Conservation (phyloP, 2,113 vertebrate genomes). For the Aix galericulata region DNA sequence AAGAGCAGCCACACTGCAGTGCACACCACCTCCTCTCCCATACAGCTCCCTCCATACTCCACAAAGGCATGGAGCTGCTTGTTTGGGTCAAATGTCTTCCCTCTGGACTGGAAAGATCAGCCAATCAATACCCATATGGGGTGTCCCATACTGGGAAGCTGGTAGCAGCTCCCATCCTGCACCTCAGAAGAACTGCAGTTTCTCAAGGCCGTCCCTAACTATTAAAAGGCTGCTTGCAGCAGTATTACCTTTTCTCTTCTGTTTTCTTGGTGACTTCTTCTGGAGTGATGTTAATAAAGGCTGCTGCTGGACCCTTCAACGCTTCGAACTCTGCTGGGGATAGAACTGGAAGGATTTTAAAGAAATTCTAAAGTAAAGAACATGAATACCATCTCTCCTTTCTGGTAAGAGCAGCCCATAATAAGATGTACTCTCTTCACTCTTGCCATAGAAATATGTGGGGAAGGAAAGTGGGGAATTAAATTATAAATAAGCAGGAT, state of each 20-base stretch:
- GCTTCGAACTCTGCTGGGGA: conserved; percentile 82
- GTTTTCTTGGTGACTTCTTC: conserved; percentile 83
- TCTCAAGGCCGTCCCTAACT: neutral
- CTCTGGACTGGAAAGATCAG: neutral
- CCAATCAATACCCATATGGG: neutral
- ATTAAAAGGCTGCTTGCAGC: neutral
- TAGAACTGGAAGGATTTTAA: conserved; percentile 82
- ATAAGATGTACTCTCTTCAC: neutral
- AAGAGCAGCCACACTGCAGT: neutral
- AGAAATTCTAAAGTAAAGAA: conserved; percentile 75
- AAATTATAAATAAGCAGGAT: neutral
- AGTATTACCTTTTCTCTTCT: conserved; percentile 79
- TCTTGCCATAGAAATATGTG: neutral
- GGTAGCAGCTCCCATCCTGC: neutral
- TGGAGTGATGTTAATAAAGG: conserved; percentile 74
- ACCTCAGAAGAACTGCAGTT: neutral
- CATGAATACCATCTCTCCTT: neutral
- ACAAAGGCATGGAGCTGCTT: accelerated
- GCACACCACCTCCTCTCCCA: neutral
- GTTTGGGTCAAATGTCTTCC: accelerated
- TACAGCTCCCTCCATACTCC: accelerated
- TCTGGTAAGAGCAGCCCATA: neutral
- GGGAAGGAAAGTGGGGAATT: neutral
- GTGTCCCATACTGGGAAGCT: neutral
- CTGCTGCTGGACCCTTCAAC: conserved; percentile 76